These are phyloP conservation scores for Drosophila neotestacea DNA, from an alignment of 2,888 invertebrate species.

Conservation along the genomic window DNA sequence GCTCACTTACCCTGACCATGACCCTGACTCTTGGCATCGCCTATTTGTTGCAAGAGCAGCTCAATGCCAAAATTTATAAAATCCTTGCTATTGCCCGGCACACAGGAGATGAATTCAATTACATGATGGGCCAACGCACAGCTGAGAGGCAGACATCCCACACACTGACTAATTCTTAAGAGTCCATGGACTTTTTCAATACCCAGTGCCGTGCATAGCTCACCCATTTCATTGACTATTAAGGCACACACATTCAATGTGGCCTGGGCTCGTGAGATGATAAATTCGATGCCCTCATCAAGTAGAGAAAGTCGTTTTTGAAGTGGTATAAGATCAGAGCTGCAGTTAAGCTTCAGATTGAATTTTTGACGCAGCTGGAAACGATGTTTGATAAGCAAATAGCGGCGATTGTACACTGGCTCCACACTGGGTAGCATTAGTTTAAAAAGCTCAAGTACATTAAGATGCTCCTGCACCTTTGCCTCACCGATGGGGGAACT, in stretches of 20 bases:
- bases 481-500: slow-evolving; percentile 41
- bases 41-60: slow-evolving; percentile 83
- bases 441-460: slow-evolving; percentile 82
- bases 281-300: slow-evolving; percentile 71
- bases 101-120: slow-evolving; percentile 75
- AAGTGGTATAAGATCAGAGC: slow-evolving; percentile 62
- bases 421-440: slow-evolving; percentile 66
- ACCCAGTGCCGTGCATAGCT: slow-evolving; percentile 72
- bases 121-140: slow-evolving; percentile 81
- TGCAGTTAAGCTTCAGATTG: slow-evolving; percentile 55
- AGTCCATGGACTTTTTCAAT: slow-evolving; percentile 77
- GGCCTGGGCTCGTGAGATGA: slow-evolving; percentile 70
- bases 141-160: slow-evolving; percentile 80
- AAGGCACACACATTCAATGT: slow-evolving; percentile 70
- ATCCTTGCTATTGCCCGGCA: slow-evolving; percentile 65
- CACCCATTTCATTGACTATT: slow-evolving; percentile 75
- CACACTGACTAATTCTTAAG: slow-evolving; percentile 70
- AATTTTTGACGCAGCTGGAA: slow-evolving; percentile 74
- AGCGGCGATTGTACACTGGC: slow-evolving; percentile 54
- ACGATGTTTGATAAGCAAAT: slow-evolving; percentile 73
- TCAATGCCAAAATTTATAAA: slow-evolving; percentile 81
- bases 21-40: slow-evolving; percentile 51
- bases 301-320: slow-evolving; percentile 65
- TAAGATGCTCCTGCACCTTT: slow-evolving; percentile 62
- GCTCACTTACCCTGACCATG: slow-evolving; percentile 51